These are phyloP conservation scores for Heliconius congener DNA, from an alignment of 1,140 invertebrate species.

Conservation along the genomic window DNA sequence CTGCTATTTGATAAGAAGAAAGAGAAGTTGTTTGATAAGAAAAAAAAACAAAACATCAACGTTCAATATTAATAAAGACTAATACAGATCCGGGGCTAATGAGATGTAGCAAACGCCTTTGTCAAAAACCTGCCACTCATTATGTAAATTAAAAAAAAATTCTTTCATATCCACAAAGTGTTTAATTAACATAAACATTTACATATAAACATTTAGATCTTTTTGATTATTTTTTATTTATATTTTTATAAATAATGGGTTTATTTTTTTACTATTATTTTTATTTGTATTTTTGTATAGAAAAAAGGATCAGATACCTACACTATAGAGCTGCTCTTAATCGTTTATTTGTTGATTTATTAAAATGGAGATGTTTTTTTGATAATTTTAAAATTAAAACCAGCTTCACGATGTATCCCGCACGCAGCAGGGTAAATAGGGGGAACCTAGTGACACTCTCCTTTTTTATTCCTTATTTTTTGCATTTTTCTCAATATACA, in stretches of 20 bases:
- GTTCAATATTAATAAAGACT: background rate
- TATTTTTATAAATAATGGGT: background rate
- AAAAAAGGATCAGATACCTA: too few species aligned
- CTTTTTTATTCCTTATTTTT: too few species aligned
- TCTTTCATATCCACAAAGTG: background rate
- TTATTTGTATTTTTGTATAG: background rate
- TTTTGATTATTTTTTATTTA: background rate
- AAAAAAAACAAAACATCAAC: background rate
- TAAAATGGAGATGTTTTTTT: too few species aligned
- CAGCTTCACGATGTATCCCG: too few species aligned
- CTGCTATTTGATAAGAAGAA: background rate
- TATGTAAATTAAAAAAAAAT: background rate
- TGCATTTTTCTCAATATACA: background rate
- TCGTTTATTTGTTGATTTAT: too few species aligned
- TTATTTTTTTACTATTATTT: constrained; percentile 5
- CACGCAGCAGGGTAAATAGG: too few species aligned
- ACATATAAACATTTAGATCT: background rate
- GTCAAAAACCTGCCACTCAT: constrained; percentile 11
- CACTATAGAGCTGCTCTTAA: too few species aligned
- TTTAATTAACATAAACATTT: background rate
- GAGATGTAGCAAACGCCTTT: constrained; percentile 5
- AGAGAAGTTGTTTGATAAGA: too few species aligned
- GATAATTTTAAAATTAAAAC: too few species aligned
- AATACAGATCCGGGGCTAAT: constrained; percentile 1
- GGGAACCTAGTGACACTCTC: too few species aligned